A percentile compares a stretch with the other conserved stretches of the same genome.
phyloP scores from a whole-genome alignment of 2,797 vertebrate genomes.

The Rhinatrema bivittatum region DNA sequence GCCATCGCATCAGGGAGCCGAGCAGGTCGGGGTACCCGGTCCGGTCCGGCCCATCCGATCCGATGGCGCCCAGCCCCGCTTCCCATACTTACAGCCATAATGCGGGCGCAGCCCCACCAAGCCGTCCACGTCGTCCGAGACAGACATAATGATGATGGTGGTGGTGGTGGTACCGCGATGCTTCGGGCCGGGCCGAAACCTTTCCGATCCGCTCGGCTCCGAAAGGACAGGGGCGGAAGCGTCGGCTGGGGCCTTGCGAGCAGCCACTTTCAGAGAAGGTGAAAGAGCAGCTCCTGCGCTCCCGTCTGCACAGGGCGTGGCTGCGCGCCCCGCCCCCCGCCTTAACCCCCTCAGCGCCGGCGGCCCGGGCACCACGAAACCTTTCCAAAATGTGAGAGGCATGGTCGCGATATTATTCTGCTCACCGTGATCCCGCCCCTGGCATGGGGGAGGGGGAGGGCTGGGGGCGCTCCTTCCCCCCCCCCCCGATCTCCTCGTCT shows the following conservation, averaged over 20 bases:
- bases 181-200: background rate
- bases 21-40: too few relatives aligned
- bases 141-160: too few relatives aligned
- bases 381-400: too few relatives aligned
- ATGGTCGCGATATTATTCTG: too few relatives aligned
- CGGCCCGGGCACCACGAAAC: too few relatives aligned
- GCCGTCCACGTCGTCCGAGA: constrained; percentile 68
- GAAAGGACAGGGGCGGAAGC: background rate
- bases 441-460: too few relatives aligned
- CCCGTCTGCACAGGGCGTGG: constrained; percentile 7
- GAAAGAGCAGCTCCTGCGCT: background rate
- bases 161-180: constrained; percentile 30
- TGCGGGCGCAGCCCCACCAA: constrained; percentile 48
- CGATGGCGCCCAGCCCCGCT: too few relatives aligned
- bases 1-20: too few relatives aligned
- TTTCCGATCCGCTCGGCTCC: background rate
- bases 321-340: background rate
- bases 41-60: too few relatives aligned
- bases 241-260: background rate
- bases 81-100: constrained; percentile 73
- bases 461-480: too few relatives aligned
- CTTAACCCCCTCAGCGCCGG: constrained; percentile 1
- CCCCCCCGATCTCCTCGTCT: too few relatives aligned
- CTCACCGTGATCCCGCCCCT: too few relatives aligned
- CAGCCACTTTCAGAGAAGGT: constrained; percentile 5